Evolutionary conservation across 1,140 invertebrate genomes (phyloP).

Genomic region (Tenebrio molitor): DNA sequence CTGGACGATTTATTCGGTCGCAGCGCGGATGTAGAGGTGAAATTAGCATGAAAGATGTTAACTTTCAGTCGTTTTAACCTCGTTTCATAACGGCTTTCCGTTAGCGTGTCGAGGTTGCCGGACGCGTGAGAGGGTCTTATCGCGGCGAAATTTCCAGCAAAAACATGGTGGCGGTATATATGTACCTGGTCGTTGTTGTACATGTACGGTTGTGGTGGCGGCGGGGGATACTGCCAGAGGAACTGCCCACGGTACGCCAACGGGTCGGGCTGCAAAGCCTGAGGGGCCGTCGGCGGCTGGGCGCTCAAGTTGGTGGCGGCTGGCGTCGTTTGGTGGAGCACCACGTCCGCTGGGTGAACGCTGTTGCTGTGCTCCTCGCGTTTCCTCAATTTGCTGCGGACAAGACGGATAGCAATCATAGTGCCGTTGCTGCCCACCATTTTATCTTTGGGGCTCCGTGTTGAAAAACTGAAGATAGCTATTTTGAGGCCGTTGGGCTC

Average conservation of each 20-base stretch:
- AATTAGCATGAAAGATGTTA: slow-evolving; percentile 42
- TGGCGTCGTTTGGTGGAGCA: slow-evolving; percentile 70
- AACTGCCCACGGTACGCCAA: slow-evolving; percentile 71
- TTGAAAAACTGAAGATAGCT: slow-evolving; percentile 64
- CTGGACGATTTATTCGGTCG: not conserved
- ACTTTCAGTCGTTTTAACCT: slow-evolving; percentile 46
- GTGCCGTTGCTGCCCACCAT: slow-evolving; percentile 87
- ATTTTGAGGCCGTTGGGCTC: slow-evolving; percentile 61
- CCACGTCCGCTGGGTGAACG: slow-evolving; percentile 75
- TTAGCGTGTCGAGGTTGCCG: slow-evolving; percentile 30
- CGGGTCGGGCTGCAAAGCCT: slow-evolving; percentile 56
- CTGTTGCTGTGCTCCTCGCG: slow-evolving; percentile 80
- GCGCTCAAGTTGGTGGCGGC: slow-evolving; percentile 55
- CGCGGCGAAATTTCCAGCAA: not conserved
- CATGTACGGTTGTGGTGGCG: slow-evolving; percentile 79
- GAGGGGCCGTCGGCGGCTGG: slow-evolving; percentile 51
- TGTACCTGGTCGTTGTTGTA: slow-evolving; percentile 85
- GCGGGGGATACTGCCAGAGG: slow-evolving; percentile 84
- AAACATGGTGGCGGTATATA: slow-evolving; percentile 49
- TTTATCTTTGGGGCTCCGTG: slow-evolving; percentile 64
- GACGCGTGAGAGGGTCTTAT: not conserved
- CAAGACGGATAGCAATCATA: slow-evolving; percentile 87
- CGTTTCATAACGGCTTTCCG: slow-evolving; percentile 45
- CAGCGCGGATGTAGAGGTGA: slow-evolving; percentile 23
- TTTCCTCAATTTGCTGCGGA: slow-evolving; percentile 88